Evolutionary conservation across 2,113 vertebrate genomes (phyloP).

Genomic region (Bubo bubo): DNA sequence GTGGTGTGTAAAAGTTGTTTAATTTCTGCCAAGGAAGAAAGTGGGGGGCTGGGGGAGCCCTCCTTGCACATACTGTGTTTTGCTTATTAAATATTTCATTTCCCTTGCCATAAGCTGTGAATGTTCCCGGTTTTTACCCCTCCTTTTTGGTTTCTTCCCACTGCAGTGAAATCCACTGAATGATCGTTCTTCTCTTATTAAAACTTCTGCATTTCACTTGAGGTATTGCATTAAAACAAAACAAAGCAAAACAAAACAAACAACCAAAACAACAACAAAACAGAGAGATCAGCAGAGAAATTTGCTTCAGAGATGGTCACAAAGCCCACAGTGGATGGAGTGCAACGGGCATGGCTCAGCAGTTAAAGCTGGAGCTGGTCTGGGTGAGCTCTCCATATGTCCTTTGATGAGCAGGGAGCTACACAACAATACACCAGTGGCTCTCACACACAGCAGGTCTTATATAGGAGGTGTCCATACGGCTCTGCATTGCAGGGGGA

Average conservation of each 20-base stretch:
- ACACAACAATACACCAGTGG: background rate
- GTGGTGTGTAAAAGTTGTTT: conserved; percentile 80
- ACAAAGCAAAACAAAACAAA: background rate
- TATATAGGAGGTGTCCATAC: rapidly evolving
- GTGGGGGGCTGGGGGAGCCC: conserved; percentile 49
- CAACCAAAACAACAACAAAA: background rate
- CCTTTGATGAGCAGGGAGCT: background rate
- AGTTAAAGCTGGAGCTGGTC: background rate
- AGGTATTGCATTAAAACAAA: background rate
- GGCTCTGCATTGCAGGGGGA: background rate
- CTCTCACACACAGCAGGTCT: rapidly evolving
- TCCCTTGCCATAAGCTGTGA: conserved; percentile 31
- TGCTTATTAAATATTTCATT: conserved; percentile 72
- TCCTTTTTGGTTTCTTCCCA: conserved; percentile 46
- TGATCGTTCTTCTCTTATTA: conserved; percentile 50
- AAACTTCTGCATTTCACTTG: conserved; percentile 48
- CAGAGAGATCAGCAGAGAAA: background rate
- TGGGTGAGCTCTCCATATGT: background rate
- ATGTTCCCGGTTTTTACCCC: conserved; percentile 9
- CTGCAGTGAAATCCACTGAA: conserved; percentile 27
- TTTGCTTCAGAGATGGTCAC: background rate
- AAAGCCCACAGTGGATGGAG: background rate
- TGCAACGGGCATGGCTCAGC: background rate
- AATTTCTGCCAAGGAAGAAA: conserved; percentile 77
- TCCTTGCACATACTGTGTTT: conserved; percentile 26